Evolutionary conservation across 2,888 invertebrate species (phyloP), one percentile per base, ranked within the genome.

Genomic region (Drosophila paramelanica): DNA sequence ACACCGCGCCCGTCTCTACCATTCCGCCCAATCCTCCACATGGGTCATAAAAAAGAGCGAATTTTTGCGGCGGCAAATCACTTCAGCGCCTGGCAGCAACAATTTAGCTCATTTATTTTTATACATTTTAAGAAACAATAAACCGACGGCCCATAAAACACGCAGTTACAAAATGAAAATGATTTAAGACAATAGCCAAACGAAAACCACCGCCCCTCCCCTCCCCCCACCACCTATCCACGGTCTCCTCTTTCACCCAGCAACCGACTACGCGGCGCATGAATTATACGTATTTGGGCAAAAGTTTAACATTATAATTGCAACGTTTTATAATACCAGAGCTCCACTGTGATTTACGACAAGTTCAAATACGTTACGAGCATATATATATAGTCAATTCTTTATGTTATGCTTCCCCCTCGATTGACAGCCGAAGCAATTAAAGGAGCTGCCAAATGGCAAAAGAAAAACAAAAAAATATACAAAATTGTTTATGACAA

Each of bases 71-170:
- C 68, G 71, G 74, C 80, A 79, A 79, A 79, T 79, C 79, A 79
- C 80, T 79, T 80, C 74, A 71, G 73, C 67, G 74, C 70, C 67
- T 71, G 58, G 75, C 74, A 75, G 75, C 75, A 80, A 83, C 81
- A 86, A 86, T 84, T 84, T 87, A 84, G 83, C 83, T 81, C 87
- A 84, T 87, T 84, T 84, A 81, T 84, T 84, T 84, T 79, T 86
- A 87, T 84, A 84, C 87, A 87, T 87, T 84, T 84, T 81, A 86
- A 82, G 82, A 84, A 84, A 87, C 87, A 84, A 84, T 84, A 84
- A 84, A 87, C 83, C 83, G 84, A 69, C 84, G 84, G 87, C 69
- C 84, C 83, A 84, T 84, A 84, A 84, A 84, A 87, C 81, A 84
- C 87, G 84, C 75, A 87, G 75, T 84, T 77, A 81, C 79, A 79